These are phyloP conservation scores for Amphiura filiformis DNA, from an alignment of 35 echinoderm and acorn worm genomes.

Conservation along the genomic window DNA sequence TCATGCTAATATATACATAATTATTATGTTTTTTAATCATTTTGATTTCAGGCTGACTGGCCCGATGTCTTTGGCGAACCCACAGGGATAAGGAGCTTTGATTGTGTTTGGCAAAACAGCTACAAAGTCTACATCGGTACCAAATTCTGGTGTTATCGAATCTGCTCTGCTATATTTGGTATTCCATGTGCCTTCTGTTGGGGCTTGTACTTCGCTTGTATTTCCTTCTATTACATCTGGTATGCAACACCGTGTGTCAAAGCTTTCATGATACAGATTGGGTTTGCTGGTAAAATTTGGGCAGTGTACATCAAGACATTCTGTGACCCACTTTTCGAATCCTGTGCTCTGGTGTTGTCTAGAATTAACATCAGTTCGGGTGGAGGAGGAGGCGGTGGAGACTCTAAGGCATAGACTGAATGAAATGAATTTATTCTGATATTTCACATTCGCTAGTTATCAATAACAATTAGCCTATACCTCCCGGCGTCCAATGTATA, in stretches of 20 bases:
- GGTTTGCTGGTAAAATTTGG: conserved; percentile 36
- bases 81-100: conserved; percentile 35
- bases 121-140: conserved; percentile 51
- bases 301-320: conserved; percentile 26
- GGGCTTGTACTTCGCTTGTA: conserved; percentile 59
- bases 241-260: conserved; percentile 59
- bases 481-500: no score
- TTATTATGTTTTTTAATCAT: background rate
- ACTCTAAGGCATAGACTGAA: background rate
- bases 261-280: conserved; percentile 37
- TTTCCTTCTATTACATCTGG: conserved; percentile 72
- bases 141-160: conserved; percentile 59
- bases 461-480: no score
- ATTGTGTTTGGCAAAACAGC: conserved; percentile 41
- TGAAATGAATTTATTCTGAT: no score
- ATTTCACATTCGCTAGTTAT: no score
- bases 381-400: background rate
- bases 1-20: background rate
- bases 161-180: conserved; percentile 32
- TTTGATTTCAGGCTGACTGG: conserved; percentile 31
- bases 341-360: conserved; percentile 36
- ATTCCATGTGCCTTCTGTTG: conserved; percentile 50
- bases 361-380: no score
- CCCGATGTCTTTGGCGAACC: conserved; percentile 69
- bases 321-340: conserved; percentile 52